A percentile compares a stretch with the other conserved stretches of the same genome.
Conservation (phyloP, 2,113 vertebrate species). For the Rattus rattus region DNA sequence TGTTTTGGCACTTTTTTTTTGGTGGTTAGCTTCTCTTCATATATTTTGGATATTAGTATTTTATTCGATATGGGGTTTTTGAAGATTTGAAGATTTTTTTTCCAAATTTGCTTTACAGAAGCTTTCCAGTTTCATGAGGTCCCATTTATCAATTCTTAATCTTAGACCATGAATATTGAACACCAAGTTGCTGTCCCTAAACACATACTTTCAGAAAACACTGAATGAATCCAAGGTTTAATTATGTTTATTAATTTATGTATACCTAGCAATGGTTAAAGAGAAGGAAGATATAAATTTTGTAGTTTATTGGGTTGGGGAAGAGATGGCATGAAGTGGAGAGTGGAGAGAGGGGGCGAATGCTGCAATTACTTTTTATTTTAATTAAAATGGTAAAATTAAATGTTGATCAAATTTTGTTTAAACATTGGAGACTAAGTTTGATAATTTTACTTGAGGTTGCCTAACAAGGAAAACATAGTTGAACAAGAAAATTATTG, state of each 20-base stretch:
- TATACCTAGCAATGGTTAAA: not conserved
- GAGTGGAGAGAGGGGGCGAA: not conserved
- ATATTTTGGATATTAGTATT: too few species aligned
- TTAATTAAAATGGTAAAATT: not conserved
- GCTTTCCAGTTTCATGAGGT: too few species aligned
- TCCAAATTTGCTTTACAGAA: too few species aligned
- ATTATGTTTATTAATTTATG: not conserved
- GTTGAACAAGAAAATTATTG: not conserved
- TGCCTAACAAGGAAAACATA: not conserved
- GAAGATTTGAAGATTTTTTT: too few species aligned
- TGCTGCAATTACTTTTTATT: not conserved
- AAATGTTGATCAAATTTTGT: not conserved
- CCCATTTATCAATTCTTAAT: too few species aligned
- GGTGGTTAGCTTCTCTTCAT: too few species aligned
- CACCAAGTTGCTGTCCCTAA: not conserved
- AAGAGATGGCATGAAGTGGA: not conserved
- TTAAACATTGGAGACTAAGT: not conserved
- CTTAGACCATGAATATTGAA: not conserved
- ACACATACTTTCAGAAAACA: not conserved
- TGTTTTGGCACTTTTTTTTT: too few species aligned
- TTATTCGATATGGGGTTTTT: too few species aligned
- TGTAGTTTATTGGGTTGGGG: not conserved
- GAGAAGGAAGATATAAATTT: not conserved
- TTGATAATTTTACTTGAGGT: not conserved
- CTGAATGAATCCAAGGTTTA: not conserved